Evolutionary conservation across 1,140 invertebrate genomes (phyloP).

Genomic region (Drosophila truncata): DNA sequence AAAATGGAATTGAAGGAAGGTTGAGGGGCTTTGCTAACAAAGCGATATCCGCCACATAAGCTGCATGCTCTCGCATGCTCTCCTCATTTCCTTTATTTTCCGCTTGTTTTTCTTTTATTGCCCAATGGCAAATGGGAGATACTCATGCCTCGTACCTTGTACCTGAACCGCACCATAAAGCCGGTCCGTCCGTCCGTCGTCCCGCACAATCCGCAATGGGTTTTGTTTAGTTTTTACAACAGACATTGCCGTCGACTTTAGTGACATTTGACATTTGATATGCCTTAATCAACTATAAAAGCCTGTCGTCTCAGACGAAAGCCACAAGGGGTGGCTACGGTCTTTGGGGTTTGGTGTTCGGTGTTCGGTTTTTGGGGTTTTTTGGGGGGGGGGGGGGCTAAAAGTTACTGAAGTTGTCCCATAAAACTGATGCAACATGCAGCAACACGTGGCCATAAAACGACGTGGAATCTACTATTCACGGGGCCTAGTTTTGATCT

Average conservation of each 20-base stretch:
- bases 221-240: constrained; percentile 77
- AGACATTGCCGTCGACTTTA: constrained; percentile 71
- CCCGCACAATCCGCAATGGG: constrained; percentile 35
- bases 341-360: not conserved
- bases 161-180: constrained; percentile 63
- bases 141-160: constrained; percentile 3
- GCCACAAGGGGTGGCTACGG: constrained; percentile 7
- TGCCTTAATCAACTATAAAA: constrained; percentile 84
- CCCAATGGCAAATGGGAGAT: constrained; percentile 9
- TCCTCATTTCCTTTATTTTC: constrained; percentile 39
- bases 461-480: constrained; percentile 30
- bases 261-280: constrained; percentile 83
- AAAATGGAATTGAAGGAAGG: constrained; percentile 16
- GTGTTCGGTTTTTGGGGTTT: not conserved
- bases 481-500: constrained; percentile 5
- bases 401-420: constrained; percentile 49
- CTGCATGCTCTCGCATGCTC: constrained; percentile 31
- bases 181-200: constrained; percentile 10
- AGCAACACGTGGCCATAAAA: constrained; percentile 79
- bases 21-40: constrained; percentile 27
- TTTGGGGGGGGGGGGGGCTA: constrained; percentile 7
- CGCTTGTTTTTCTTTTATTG: constrained; percentile 47
- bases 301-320: constrained; percentile 58
- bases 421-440: constrained; percentile 74
- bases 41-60: constrained; percentile 50